Evolutionary conservation across 2,888 invertebrate genomes (phyloP).

Genomic region (Apamea epomidion): DNA sequence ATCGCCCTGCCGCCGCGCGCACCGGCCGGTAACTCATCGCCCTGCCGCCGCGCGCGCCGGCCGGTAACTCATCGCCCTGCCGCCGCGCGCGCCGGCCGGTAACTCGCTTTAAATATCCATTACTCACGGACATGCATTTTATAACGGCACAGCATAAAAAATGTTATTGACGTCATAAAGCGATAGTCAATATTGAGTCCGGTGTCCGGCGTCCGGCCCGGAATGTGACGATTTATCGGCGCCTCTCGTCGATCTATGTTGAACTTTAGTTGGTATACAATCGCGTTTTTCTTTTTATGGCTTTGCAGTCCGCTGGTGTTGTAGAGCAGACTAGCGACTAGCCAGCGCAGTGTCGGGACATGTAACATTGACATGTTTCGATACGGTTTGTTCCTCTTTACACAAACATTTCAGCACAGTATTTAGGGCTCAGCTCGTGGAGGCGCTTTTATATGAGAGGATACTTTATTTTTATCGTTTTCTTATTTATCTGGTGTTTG

Average conservation of each 20-base stretch:
- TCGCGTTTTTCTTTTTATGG: conserved; percentile 47
- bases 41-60: conserved; percentile 14
- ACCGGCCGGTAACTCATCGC: conserved; percentile 39
- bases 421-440: background rate
- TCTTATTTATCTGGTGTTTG: background rate
- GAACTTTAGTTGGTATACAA: conserved; percentile 53
- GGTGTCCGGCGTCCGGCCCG: conserved; percentile 51
- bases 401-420: background rate
- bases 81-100: conserved; percentile 25
- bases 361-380: conserved; percentile 9
- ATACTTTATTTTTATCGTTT: conserved; percentile 6
- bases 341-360: background rate
- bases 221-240: conserved; percentile 57
- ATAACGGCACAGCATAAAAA: conserved; percentile 75
- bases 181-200: conserved; percentile 71
- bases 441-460: background rate
- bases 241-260: conserved; percentile 59
- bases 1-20: conserved; percentile 26
- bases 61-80: conserved; percentile 44
- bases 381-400: conserved; percentile 26
- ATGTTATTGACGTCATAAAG: conserved; percentile 77
- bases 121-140: conserved; percentile 78
- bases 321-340: conserved; percentile 15
- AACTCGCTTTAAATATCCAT: conserved; percentile 76
- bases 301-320: conserved; percentile 31